Percentiles rank a stretch among this genome's conserved stretches.
Conservation (phyloP, 1,140 invertebrate species). For the Parapsyche elsis region DNA sequence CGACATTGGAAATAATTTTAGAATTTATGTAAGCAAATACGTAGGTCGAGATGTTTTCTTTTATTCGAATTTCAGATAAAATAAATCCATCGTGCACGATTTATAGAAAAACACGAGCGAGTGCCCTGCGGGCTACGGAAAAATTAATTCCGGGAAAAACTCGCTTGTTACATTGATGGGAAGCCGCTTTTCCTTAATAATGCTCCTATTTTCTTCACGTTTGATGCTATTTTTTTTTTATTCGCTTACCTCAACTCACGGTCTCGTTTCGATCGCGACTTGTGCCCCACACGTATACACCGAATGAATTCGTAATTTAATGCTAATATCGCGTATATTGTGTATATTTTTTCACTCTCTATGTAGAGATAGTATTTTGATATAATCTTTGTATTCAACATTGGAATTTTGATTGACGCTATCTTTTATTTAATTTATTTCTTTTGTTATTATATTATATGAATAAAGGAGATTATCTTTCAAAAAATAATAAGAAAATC, state of each 20-base stretch:
- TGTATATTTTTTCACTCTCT: too few relatives aligned
- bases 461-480: too few relatives aligned
- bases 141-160: constrained; percentile 17
- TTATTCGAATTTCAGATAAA: neutral
- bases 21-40: neutral
- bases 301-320: neutral
- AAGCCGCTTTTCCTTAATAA: neutral
- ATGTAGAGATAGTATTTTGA: too few relatives aligned
- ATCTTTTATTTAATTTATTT: too few relatives aligned
- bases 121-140: neutral
- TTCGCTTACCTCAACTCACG: neutral
- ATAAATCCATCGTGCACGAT: neutral
- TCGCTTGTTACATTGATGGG: neutral
- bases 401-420: too few relatives aligned
- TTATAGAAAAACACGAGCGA: neutral
- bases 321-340: neutral
- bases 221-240: constrained; percentile 1
- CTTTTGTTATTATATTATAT: too few relatives aligned
- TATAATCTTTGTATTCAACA: too few relatives aligned
- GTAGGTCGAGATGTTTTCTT: neutral
- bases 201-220: constrained; percentile 14
- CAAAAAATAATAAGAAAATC: too few relatives aligned
- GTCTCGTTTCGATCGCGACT: neutral
- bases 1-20: neutral
- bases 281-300: neutral